phyloP scores from a whole-genome alignment of 1,140 invertebrate genomes.

The Oncopodura yosiiana region DNA sequence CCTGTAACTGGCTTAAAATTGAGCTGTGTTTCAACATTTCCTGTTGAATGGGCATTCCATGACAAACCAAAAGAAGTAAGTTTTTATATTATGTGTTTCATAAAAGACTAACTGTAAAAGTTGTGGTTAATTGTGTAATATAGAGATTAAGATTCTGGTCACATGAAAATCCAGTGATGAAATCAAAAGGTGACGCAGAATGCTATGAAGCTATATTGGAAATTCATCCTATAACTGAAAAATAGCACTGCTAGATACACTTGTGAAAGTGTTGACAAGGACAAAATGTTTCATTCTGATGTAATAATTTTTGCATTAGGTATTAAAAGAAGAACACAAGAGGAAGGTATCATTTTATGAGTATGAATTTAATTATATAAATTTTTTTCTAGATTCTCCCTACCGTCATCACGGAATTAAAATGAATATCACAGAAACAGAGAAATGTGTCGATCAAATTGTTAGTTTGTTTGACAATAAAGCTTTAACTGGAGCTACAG shows the following conservation, averaged over 20 bases:
- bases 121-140: neutral
- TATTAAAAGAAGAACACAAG: neutral
- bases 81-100: neutral
- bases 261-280: neutral
- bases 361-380: too few species aligned
- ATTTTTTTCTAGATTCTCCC: too few species aligned
- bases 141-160: too few species aligned
- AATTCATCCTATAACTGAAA: neutral
- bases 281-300: neutral
- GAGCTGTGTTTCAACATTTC: neutral
- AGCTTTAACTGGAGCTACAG: neutral
- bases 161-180: neutral
- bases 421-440: neutral
- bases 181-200: too few species aligned
- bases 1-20: neutral
- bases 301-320: neutral
- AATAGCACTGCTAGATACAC: constrained; percentile 1
- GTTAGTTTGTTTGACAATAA: neutral
- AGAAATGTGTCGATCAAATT: constrained; percentile 1
- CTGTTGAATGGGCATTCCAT: neutral
- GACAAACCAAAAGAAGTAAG: neutral
- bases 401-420: too few species aligned
- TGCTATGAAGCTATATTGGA: neutral
- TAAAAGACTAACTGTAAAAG: neutral
- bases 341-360: too few species aligned